Base-by-base conservation (phyloP, 2,113 vertebrate genomes). In the Anoplopoma fimbria region DNA sequence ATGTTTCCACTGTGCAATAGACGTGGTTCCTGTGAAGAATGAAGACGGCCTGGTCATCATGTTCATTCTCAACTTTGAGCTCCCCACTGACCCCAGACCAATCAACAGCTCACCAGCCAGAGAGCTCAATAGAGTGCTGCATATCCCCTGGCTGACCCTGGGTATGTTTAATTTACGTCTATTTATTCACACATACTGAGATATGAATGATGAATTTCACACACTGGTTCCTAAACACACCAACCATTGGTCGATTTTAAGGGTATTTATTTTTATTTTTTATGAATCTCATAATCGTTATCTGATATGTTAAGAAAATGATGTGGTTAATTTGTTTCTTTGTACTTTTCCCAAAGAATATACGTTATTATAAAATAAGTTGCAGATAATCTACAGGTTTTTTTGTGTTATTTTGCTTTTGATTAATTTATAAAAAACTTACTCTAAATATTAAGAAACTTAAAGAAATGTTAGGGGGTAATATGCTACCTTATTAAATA, bases 31-130 rank as follows among this genome's bases (percentile, higher is more conserved):
- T 0, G 96, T 98, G 87, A 97, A 97, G 93, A 97, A 96, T 0
- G 97, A 97, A 85, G 96, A 96, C 15, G 96, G 97, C 0, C 86
- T 95, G 0, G 97, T 97, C 80, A 97, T 97, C 93, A 98, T 98
- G 97, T 97, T 98, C 88, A 98, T 98, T 87, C 95, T 98, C 40
- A 97, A 98, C 93, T 98, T 98, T 2, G 96, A 98, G 82, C 95
- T 96, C 10, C 95, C 96, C 79, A 93, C 95, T 89, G 96, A 97
- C 79, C 94, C 83, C 65, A 75, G 77, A 75, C 80, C 83, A 10
- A 4, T 61, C 42, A 68, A 64, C 75, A 79, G 31, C 27, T 91
- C 91, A 0, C 95, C 95, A 0, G 83, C 63, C 76, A 92, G 55
- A 15, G 93, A 95, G 60, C 91, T 94, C 89, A 96, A 96, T 78